phyloP scores from a whole-genome alignment of 1,140 invertebrate genomes.

The Zaprionus tsacasi region DNA sequence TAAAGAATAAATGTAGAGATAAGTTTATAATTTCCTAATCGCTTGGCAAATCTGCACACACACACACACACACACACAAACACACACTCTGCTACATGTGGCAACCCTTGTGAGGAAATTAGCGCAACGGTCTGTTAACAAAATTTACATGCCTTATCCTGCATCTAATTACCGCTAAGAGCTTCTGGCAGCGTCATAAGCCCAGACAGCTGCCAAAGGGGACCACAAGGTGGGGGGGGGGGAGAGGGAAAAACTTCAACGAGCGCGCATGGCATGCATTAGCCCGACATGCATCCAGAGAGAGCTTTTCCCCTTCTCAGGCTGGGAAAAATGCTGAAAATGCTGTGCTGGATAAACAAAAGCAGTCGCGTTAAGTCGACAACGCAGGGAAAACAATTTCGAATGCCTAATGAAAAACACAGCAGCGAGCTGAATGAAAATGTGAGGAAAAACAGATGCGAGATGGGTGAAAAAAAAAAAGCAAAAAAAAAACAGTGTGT shows the following conservation, averaged over 20 bases:
- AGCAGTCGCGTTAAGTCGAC: conserved; percentile 61
- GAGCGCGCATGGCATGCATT: conserved; percentile 41
- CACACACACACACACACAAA: too few species aligned
- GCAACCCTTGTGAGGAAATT: conserved; percentile 30
- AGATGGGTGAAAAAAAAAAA: background rate
- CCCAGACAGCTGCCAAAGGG: conserved; percentile 33
- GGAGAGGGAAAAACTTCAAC: conserved; percentile 31
- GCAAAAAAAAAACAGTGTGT: conserved; percentile 26
- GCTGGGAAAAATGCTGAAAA: conserved; percentile 36
- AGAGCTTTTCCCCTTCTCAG: background rate
- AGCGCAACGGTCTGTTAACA: conserved; percentile 34
- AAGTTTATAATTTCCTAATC: conserved; percentile 38
- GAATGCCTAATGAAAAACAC: conserved; percentile 68
- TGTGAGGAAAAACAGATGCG: background rate
- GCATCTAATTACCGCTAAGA: conserved; percentile 64
- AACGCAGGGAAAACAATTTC: conserved; percentile 66
- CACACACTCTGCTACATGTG: conserved; percentile 4
- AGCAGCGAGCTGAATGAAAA: conserved; percentile 41
- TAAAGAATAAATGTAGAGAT: background rate
- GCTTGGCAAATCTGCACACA: conserved; percentile 5
- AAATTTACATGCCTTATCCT: conserved; percentile 59
- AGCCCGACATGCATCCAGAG: conserved; percentile 41
- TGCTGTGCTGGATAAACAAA: conserved; percentile 47
- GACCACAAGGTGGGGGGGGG: too few species aligned
- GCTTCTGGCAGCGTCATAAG: conserved; percentile 46